Percentiles rank a stretch among this genome's conserved stretches.
Evolutionary conservation across 2,797 vertebrate species (phyloP).

Genomic region (Octomys mimax): DNA sequence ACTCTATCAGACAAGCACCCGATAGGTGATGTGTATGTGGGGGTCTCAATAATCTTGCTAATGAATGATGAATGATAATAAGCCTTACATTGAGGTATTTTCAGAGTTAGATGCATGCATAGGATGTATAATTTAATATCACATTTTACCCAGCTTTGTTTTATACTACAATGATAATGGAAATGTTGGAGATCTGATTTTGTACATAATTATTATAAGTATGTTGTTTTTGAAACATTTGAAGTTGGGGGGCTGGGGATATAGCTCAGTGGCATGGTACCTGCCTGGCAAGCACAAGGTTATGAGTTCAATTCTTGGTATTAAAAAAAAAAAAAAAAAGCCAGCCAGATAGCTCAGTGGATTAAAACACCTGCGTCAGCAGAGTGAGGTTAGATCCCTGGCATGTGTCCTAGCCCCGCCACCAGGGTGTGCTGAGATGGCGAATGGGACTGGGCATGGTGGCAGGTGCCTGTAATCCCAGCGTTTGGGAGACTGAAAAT

Average conservation of each 20-base stretch:
- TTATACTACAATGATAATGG: background rate
- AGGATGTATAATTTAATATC: background rate
- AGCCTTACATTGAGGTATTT: slow-evolving; percentile 6
- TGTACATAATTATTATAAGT: background rate
- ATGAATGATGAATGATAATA: background rate
- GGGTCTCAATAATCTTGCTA: background rate
- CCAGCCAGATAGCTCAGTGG: too few relatives aligned
- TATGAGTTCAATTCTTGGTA: too few relatives aligned
- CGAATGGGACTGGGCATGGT: too few relatives aligned
- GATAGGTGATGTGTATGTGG: background rate
- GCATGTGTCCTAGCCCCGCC: too few relatives aligned
- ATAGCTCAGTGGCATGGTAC: too few relatives aligned
- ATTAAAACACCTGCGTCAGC: too few relatives aligned
- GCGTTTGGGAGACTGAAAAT: too few relatives aligned
- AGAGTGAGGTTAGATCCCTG: too few relatives aligned
- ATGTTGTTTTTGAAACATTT: slow-evolving; percentile 42
- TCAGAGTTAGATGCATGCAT: background rate
- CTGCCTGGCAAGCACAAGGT: too few relatives aligned
- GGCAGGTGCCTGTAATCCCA: too few relatives aligned
- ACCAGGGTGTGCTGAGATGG: too few relatives aligned
- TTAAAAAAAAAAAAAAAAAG: too few relatives aligned
- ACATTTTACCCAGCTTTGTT: background rate
- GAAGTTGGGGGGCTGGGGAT: background rate
- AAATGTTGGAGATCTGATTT: slow-evolving; percentile 19
- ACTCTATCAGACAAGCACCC: background rate